Evolutionary conservation across 2,888 invertebrate species (phyloP), one percentile per base, ranked within the genome.

Genomic region (Bellardia pandia): DNA sequence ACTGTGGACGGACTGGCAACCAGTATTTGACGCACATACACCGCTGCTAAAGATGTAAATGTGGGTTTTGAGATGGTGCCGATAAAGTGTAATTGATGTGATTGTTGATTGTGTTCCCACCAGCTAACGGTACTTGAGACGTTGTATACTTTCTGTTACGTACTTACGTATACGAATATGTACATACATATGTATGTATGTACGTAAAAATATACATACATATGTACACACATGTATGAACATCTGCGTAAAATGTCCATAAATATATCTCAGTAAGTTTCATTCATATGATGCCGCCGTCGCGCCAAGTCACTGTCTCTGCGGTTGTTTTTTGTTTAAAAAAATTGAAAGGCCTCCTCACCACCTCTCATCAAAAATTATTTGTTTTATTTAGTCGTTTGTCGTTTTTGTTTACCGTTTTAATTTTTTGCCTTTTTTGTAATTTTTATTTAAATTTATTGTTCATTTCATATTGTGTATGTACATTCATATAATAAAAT

Each of bases 241-340:
- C 69, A 82, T 78, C 30, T 83, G 69, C 82, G 86, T 79, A 82
- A 74, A 68, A 62, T 30, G 2, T 58, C 78, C 86, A 82, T 74
- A 82, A 82, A 87, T 87, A 84, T 64, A 80, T 71, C 51, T 58
- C 16, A n/a, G 42, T 5, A 45, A 40, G n/a, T 9, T 62, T 62
- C 23, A 81, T 81, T 74, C 16, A 45, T 40, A 48, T 23, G 11
- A 42, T 23, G 42, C 40, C 16, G 23, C 23, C 23, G 56, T 14
- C 51, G 64, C 64, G 9, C 51, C 51, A 64, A 37, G 4, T 75
- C 45, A 11, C 37, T 33, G 4, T 14, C 33, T 9, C 23, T 64
- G 53, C 33, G 11, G 42, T 16, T 42, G 11, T 60, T 66, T 62
- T 64, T 62, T 68, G 48, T 1, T 6, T 33, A 8, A 13, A 60